Conservation (phyloP, 2,113 vertebrate genomes). For the Dendrocopos noguchii region DNA sequence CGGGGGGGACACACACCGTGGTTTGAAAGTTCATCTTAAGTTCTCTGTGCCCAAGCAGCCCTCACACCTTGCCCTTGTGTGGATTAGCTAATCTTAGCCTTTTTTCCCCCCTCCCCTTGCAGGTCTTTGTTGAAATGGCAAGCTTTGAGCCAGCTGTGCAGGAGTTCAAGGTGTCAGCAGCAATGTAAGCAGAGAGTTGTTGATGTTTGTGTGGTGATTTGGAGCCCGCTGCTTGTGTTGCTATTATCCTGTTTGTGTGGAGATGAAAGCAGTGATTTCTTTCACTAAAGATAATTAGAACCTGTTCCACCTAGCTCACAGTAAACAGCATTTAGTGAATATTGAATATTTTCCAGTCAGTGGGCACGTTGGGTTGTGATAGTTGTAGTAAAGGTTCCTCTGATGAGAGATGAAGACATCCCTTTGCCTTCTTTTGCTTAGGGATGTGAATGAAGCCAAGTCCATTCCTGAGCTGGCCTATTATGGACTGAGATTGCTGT, state of each 20-base stretch:
- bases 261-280: not conserved
- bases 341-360: not conserved
- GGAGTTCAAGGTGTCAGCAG: constrained; percentile 66
- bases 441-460: constrained; percentile 74
- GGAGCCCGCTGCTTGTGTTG: not conserved
- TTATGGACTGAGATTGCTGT: constrained; percentile 83
- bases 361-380: not conserved
- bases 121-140: constrained; percentile 87
- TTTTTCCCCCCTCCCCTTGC: constrained; percentile 26
- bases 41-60: no score
- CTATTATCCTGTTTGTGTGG: not conserved
- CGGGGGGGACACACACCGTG: no score
- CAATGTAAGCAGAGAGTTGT: constrained; percentile 65
- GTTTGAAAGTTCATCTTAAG: no score
- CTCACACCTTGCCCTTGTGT: no score
- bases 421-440: constrained; percentile 48
- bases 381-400: not conserved
- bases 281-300: not conserved
- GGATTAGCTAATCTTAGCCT: not conserved
- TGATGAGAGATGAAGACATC: not conserved
- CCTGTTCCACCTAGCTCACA: not conserved
- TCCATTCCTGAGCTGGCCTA: constrained; percentile 88
- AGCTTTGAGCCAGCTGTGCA: constrained; percentile 82
- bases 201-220: not conserved
- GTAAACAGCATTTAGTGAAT: not conserved